Evolutionary conservation across 2,797 vertebrate species (phyloP).

Genomic region (Xerus rutilus): DNA sequence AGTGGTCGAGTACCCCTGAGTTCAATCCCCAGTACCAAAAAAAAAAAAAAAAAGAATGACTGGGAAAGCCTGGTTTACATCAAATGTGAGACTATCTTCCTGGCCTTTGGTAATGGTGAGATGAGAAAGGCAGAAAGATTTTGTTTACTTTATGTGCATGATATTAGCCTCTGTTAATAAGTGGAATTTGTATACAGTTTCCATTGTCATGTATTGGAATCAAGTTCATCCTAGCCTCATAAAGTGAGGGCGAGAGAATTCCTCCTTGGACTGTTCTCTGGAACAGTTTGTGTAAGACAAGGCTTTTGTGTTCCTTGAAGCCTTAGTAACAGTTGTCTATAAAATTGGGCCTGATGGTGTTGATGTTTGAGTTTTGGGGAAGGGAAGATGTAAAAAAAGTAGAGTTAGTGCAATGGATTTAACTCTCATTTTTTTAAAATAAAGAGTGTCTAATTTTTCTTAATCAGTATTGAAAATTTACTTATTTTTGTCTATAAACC

Average conservation of each 20-base stretch:
- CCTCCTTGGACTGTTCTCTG: constrained; percentile 71
- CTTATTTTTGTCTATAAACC: neutral
- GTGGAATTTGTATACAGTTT: constrained; percentile 51
- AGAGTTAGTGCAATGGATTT: neutral
- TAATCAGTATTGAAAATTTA: neutral
- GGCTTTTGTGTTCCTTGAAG: constrained; percentile 72
- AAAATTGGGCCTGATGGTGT: constrained; percentile 44
- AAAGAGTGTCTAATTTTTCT: neutral
- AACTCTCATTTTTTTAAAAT: neutral
- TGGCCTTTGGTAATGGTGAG: neutral
- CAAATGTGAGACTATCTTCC: neutral
- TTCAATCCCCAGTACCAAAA: too few relatives aligned
- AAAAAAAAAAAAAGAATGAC: neutral
- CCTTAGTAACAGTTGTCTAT: constrained; percentile 69
- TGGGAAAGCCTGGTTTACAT: neutral
- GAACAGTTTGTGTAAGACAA: constrained; percentile 71
- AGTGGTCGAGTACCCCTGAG: too few relatives aligned
- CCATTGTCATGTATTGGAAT: neutral
- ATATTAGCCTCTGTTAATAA: constrained; percentile 30
- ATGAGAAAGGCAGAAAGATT: neutral
- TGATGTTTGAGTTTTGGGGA: constrained; percentile 47
- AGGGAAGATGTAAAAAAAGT: neutral
- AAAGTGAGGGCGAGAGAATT: constrained; percentile 60
- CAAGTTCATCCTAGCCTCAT: constrained; percentile 60
- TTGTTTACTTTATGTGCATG: neutral